Evolutionary conservation across 2,888 invertebrate species (phyloP).

Genomic region (Agrotis segetum): DNA sequence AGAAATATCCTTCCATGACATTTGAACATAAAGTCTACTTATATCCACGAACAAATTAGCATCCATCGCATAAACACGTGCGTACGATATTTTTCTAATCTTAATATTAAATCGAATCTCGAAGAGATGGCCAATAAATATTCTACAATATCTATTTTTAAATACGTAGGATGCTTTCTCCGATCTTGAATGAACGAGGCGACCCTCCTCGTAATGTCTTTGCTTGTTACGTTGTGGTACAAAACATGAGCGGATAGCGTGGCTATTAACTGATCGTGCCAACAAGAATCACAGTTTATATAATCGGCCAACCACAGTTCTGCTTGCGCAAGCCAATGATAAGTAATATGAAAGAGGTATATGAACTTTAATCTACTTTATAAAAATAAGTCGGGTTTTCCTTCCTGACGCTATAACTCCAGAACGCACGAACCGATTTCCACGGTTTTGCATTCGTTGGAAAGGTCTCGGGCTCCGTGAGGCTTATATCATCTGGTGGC

Average conservation of each 20-base stretch:
- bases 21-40: constrained; percentile 57
- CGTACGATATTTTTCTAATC: constrained; percentile 85
- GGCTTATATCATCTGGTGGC: too few relatives aligned
- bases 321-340: too few relatives aligned
- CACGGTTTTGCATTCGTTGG: too few relatives aligned
- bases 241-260: constrained; percentile 65
- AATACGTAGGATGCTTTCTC: constrained; percentile 89
- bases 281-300: background rate
- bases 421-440: too few relatives aligned
- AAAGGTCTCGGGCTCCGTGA: too few relatives aligned
- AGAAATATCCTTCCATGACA: constrained; percentile 40
- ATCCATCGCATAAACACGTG: constrained; percentile 79
- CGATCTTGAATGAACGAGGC: constrained; percentile 89
- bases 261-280: constrained; percentile 3
- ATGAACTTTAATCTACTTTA: too few relatives aligned
- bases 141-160: constrained; percentile 89
- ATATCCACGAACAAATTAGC: constrained; percentile 75
- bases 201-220: constrained; percentile 88
- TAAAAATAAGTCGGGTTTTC: too few relatives aligned
- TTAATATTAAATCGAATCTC: constrained; percentile 89
- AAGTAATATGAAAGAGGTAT: too few relatives aligned
- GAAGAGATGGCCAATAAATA: constrained; percentile 88
- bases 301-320: too few relatives aligned
- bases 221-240: constrained; percentile 72
- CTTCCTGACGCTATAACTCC: too few relatives aligned